Conservation (phyloP, 2,888 invertebrate genomes). For the Tinea semifulvella region DNA sequence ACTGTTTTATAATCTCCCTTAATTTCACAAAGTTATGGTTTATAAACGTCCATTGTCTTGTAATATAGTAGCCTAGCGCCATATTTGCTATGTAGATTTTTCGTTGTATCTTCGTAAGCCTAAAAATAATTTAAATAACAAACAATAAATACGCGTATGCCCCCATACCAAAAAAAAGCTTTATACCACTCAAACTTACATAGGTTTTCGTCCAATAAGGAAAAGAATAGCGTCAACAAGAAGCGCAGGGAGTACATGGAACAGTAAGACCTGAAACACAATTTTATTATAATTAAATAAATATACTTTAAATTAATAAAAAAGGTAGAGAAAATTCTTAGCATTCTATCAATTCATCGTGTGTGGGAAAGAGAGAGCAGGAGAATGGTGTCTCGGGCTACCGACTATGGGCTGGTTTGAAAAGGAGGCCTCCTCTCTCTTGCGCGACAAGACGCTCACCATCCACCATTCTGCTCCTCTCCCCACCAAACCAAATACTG, state of each 20-base stretch:
- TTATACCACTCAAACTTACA: constrained; percentile 63
- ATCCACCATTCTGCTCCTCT: too few species aligned
- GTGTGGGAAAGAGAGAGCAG: too few species aligned
- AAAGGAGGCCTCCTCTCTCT: too few species aligned
- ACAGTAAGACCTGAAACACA: constrained; percentile 67
- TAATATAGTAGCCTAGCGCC: constrained; percentile 77
- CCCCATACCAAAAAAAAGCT: neutral
- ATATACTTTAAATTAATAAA: too few species aligned
- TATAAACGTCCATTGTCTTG: constrained; percentile 79
- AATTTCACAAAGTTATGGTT: constrained; percentile 69
- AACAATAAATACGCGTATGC: neutral
- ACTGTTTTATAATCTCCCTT: constrained; percentile 51
- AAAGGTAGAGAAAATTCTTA: too few species aligned
- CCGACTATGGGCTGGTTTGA: too few species aligned
- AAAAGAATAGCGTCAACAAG: constrained; percentile 74
- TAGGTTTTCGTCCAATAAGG: constrained; percentile 73
- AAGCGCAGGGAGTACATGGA: constrained; percentile 83
- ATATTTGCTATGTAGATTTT: constrained; percentile 79
- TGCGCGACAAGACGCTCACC: too few species aligned
- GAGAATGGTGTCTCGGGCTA: too few species aligned
- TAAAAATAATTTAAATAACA: constrained; percentile 35
- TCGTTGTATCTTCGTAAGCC: constrained; percentile 82
- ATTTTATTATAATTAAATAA: too few species aligned
- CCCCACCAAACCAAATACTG: too few species aligned
- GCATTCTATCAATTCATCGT: too few species aligned